Conservation (phyloP, 1,140 invertebrate species). For the Ostrea denselamellosa region DNA sequence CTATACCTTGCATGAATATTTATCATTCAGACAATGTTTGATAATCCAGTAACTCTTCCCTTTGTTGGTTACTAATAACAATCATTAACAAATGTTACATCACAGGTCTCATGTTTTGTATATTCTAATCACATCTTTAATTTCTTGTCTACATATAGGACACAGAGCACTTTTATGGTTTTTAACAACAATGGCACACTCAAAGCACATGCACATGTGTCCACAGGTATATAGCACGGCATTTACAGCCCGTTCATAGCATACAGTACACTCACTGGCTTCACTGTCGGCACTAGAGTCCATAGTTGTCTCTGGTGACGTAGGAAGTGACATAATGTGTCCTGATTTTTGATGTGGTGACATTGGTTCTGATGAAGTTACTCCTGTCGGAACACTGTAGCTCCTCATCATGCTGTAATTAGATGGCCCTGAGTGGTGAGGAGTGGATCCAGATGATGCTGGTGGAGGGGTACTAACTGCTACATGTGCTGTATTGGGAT, state of each 20-base stretch:
- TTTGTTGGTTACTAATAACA: not conserved
- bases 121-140: slow-evolving; percentile 96
- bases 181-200: slow-evolving; percentile 96
- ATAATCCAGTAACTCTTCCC: not conserved
- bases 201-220: slow-evolving; percentile 99
- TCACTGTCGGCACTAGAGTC: slow-evolving; percentile 59
- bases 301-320: slow-evolving; percentile 60
- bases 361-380: slow-evolving; percentile 44
- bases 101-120: slow-evolving; percentile 77
- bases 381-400: slow-evolving; percentile 62
- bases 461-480: slow-evolving; percentile 41
- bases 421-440: not conserved
- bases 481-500: slow-evolving; percentile 54
- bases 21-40: not conserved
- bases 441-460: slow-evolving; percentile 32
- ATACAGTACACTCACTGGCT: slow-evolving; percentile 88
- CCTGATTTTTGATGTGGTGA: slow-evolving; percentile 56
- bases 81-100: not conserved
- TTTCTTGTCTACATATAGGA: slow-evolving; percentile 94
- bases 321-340: slow-evolving; percentile 59
- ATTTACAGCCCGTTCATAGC: slow-evolving; percentile 95
- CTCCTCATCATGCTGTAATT: slow-evolving; percentile 62
- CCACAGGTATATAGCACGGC: slow-evolving; percentile 97
- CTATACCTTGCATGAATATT: not conserved
- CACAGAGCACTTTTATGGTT: slow-evolving; percentile 90